Conservation (phyloP, 2,113 vertebrate genomes). For the Campylomormyrus numenius region DNA sequence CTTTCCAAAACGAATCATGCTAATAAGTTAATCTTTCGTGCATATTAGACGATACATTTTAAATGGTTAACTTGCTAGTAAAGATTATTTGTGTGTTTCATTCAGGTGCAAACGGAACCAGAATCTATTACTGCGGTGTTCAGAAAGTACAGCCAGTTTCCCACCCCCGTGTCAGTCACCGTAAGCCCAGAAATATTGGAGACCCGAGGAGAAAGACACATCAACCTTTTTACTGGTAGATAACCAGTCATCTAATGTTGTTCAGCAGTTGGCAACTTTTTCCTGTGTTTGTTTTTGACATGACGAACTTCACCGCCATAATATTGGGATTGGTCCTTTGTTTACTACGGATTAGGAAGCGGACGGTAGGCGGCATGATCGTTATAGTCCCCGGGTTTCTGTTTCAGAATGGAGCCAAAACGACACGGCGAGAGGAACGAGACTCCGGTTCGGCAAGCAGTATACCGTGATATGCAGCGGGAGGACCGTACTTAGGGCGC, state of each 20-base stretch:
- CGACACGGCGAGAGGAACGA: constrained; percentile 46
- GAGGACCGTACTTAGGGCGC: constrained; percentile 30
- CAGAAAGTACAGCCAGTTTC: constrained; percentile 37
- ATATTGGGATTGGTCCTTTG: neutral
- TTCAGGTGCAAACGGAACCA: constrained; percentile 2
- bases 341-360: neutral
- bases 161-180: constrained; percentile 43
- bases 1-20: neutral
- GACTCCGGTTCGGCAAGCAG: constrained; percentile 45
- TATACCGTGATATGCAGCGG: constrained; percentile 51
- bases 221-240: constrained; percentile 47
- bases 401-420: constrained; percentile 59
- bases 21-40: neutral
- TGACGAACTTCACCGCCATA: neutral
- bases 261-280: neutral
- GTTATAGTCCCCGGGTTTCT: neutral
- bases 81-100: neutral
- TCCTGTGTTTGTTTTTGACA: neutral
- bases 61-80: neutral
- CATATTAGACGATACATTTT: neutral
- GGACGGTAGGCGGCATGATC: neutral
- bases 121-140: constrained; percentile 42
- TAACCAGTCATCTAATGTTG: neutral
- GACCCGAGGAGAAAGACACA: constrained; percentile 14
- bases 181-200: constrained; percentile 38